Base-by-base conservation (phyloP, 2,888 invertebrate genomes). In the Anarsia innoxiella region DNA sequence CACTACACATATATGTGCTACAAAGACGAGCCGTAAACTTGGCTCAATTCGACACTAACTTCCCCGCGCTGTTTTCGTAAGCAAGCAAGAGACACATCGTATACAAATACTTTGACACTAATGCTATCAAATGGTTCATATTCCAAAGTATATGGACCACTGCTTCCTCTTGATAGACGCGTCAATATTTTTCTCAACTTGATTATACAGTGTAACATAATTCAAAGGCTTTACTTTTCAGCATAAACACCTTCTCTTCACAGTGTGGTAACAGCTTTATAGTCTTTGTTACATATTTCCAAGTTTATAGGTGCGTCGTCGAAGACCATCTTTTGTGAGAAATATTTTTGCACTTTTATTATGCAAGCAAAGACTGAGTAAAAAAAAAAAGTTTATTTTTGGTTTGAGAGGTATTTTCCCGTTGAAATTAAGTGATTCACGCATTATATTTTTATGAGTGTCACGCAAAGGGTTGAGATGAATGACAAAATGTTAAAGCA, bases 191-290 rank as follows among this genome's bases (percentile, higher is more conserved):
- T 25, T 19, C 10, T 27, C 8, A 28, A 6, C 33, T 14, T 33
- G 23, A 30, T 12, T 13, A 34, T 40, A 19, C 34, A 34, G 10
- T 37, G 30, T 37, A 32, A 38, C 41, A 37, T 45, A 30, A 35
- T 39, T 40, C 31, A 34, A 38, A 48, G 44, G 54, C 55, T 66
- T 72, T 66, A 60, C 51, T 62, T 71, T 70, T 66, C 66, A 71
- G 68, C 62, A 53, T 51, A 34, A 37, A 51, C 50, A 50, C 42
- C 46, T n/a, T n/a, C n/a, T 51, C 53, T 51, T 49, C 44, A 42
- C 38, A 53, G 49, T 56, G 55, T 52, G 46, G 43, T 40, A 52
- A 46, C 37, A 46, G 46, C 49, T 50, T 47, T 40, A 31, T 48
- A 46, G 35, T 40, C 31, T 23, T 27, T 31, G 35, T 53, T 31